Base-by-base conservation (phyloP, 2,113 vertebrate genomes). In the Indicator maculatus region DNA sequence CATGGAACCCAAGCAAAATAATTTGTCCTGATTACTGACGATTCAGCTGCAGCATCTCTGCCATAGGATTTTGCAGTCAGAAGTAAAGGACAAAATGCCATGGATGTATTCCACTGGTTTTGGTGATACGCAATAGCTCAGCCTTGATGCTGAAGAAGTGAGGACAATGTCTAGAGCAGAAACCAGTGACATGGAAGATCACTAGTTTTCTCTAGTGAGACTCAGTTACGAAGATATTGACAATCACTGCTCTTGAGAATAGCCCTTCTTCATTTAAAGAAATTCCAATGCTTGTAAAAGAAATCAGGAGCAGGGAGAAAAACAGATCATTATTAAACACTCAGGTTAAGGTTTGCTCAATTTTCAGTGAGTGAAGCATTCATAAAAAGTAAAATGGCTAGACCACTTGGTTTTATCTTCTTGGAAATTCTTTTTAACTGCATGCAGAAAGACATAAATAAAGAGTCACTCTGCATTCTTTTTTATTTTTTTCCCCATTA, bases 331-430 rank as follows among this genome's bases (percentile, higher is more conserved):
- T 44, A 3, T 74, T 38, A 77, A 89, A 52, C 66, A 9, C 5
- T 86, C 12, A 33, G 41, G 9, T 39, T 36, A 61, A 70, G 26
- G 21, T 66, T 77, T 66, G 4, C 11, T 19, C 4, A 45, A 24
- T 70, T 89, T 91, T 66, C 30, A 66, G 45, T 44, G 12, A 78
- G 58, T 41, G 12, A 41, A 66, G 11, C 8, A 36, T 45, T 19
- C 19, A 24, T 1, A 21, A 52, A 16, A 11, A 80, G 24, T 50
- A 44, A 73, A 89, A 65, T 17, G 18, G 8, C 27, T 78, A 82
- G 2, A 70, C 2, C 2, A 33, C 15, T 41, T 36, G 0, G 1
- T 11, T 52, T 69, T 50, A 20, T 31, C 3, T 41, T 77, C 16
- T 56, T 76, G 17, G 8, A 77, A 83, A 61, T n/a, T 39, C 16